phyloP scores from a whole-genome alignment of 2,113 vertebrate genomes.

The Datnioides undecimradiatus region DNA sequence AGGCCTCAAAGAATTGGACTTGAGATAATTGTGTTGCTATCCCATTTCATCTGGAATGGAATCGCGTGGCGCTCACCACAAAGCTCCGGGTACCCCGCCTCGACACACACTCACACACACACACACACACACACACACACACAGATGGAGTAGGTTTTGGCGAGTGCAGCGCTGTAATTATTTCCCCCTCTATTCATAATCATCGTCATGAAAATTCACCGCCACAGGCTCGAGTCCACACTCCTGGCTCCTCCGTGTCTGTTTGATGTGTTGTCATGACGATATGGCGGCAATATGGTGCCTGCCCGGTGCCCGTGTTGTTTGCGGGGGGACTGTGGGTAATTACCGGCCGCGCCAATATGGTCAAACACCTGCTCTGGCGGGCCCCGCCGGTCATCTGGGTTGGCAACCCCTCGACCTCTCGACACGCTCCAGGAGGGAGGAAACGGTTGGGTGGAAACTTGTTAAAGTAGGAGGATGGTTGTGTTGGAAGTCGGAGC shows the following conservation, averaged over 20 bases:
- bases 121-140: slow-evolving; percentile 1
- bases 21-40: slow-evolving; percentile 86
- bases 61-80: slow-evolving; percentile 63
- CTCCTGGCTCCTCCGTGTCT: slow-evolving; percentile 26
- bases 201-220: slow-evolving; percentile 65
- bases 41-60: slow-evolving; percentile 85
- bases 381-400: slow-evolving; percentile 35
- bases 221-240: slow-evolving; percentile 46
- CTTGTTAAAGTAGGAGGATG: slow-evolving; percentile 31
- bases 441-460: slow-evolving; percentile 31
- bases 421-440: slow-evolving; percentile 54
- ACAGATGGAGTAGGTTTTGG: slow-evolving; percentile 68
- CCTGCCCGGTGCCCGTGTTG: slow-evolving; percentile 49
- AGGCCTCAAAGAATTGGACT: slow-evolving; percentile 83
- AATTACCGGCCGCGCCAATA: slow-evolving; percentile 65
- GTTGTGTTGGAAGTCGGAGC: slow-evolving; percentile 18
- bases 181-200: slow-evolving; percentile 63
- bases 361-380: slow-evolving; percentile 72
- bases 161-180: slow-evolving; percentile 54
- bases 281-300: slow-evolving; percentile 65
- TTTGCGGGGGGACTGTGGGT: slow-evolving; percentile 44
- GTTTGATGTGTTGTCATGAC: slow-evolving; percentile 70
- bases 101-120: slow-evolving; percentile 17
- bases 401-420: slow-evolving; percentile 54
- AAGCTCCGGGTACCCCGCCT: slow-evolving; percentile 56